Conservation (phyloP, 30 jellyfish, hydroid and myxozoan genomes). For the Hydractinia echinata region DNA sequence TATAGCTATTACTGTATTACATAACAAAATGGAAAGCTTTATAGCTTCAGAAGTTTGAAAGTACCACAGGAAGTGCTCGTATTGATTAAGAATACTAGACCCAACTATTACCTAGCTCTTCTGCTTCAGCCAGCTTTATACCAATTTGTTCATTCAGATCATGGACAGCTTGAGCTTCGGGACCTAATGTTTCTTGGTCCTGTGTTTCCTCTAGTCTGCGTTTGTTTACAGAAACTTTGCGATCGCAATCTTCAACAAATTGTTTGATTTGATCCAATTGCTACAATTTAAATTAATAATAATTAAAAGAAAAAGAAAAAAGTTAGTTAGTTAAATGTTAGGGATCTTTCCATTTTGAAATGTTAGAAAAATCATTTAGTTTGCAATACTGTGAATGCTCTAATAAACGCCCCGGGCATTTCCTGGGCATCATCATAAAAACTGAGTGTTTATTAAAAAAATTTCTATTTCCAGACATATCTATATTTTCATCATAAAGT, state of each 20-base stretch:
- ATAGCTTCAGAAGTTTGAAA: not conserved
- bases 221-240: conserved; percentile 83
- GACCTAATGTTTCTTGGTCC: conserved; percentile 54
- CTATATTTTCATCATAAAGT: too few species aligned
- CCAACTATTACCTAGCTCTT: conserved; percentile 62
- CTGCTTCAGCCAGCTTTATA: conserved; percentile 84
- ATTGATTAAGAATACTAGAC: not conserved
- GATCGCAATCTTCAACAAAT: conserved; percentile 86
- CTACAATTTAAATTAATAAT: conserved; percentile 20
- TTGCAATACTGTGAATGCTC: too few species aligned
- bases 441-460: too few species aligned
- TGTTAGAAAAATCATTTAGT: too few species aligned
- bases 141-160: conserved; percentile 90
- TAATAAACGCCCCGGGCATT: too few species aligned
- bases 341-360: too few species aligned
- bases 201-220: conserved; percentile 88
- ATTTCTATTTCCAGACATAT: too few species aligned
- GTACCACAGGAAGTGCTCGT: not conserved
- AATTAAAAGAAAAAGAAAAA: too few species aligned
- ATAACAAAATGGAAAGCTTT: too few species aligned
- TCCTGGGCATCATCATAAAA: too few species aligned
- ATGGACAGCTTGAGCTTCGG: conserved; percentile 95
- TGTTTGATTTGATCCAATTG: conserved; percentile 86
- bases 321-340: too few species aligned
- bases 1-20: too few species aligned